A percentile compares a stretch with the other conserved stretches of the same genome.
Evolutionary conservation across 2,888 invertebrate species (phyloP).

Genomic region (Lepeophtheirus nordmannii): DNA sequence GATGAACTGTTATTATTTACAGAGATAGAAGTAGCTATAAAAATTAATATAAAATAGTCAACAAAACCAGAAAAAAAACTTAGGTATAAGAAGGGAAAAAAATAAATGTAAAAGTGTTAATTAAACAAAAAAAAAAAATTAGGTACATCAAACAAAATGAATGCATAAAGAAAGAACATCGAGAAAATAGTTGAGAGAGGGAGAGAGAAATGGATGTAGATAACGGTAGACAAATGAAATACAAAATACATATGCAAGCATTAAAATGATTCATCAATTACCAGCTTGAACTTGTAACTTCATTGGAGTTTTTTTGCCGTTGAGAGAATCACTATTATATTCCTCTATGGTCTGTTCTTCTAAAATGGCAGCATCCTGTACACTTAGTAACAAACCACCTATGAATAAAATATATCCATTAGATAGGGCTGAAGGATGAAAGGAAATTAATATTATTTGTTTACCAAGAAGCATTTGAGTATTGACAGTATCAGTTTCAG

Average conservation of each 20-base stretch:
- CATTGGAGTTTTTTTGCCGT: neutral
- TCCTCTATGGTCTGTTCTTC: conserved; percentile 28
- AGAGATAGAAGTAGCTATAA: conserved; percentile 3
- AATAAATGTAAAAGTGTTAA: too few species aligned
- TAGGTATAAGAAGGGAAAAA: too few species aligned
- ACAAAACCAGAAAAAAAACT: neutral
- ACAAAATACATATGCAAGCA: neutral
- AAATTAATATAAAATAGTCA: neutral
- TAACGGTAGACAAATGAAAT: too few species aligned
- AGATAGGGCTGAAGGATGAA: too few species aligned
- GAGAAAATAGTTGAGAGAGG: too few species aligned
- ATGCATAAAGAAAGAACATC: too few species aligned
- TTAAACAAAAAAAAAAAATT: too few species aligned
- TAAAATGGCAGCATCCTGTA: conserved; percentile 35
- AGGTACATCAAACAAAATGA: too few species aligned
- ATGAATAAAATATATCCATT: neutral
- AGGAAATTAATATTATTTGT: neutral
- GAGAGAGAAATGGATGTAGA: too few species aligned
- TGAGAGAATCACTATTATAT: neutral
- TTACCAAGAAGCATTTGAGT: conserved; percentile 60
- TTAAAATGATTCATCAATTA: neutral
- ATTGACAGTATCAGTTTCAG: conserved; percentile 67
- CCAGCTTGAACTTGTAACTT: too few species aligned
- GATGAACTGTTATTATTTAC: neutral
- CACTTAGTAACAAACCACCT: conserved; percentile 34